phyloP scores from a whole-genome alignment of 2,797 vertebrate genomes.

The Lerista edwardsae region DNA sequence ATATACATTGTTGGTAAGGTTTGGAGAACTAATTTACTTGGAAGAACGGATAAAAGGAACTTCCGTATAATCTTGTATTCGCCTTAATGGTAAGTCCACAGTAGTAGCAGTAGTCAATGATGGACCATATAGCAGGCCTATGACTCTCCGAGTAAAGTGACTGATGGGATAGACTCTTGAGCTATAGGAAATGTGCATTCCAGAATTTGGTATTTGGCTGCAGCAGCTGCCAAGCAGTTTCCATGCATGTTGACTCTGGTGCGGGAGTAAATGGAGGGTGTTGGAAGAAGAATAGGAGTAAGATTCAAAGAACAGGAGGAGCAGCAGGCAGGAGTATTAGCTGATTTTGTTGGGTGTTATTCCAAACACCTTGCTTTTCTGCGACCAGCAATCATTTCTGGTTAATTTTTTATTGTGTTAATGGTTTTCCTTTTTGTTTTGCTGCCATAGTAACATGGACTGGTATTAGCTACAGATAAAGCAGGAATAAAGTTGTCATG shows the following conservation, averaged over 20 bases:
- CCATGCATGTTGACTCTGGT: not conserved
- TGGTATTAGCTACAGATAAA: not conserved
- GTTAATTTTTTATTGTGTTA: not conserved
- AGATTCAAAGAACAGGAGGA: not conserved
- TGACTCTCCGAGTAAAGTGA: conserved; percentile 13
- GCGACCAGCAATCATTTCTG: not conserved
- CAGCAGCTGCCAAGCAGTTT: conserved; percentile 25
- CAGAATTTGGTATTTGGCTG: not conserved
- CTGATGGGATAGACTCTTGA: rapidly evolving
- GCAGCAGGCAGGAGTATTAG: not conserved
- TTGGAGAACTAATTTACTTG: no score
- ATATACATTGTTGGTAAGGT: not conserved
- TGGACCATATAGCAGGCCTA: not conserved
- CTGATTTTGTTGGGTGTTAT: not conserved
- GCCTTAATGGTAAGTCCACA: rapidly evolving
- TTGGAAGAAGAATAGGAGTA: rapidly evolving
- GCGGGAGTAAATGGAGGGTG: conserved; percentile 22
- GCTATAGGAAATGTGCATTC: not conserved
- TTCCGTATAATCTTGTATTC: not conserved
- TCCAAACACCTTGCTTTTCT: not conserved
- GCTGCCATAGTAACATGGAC: not conserved
- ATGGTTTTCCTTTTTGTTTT: not conserved
- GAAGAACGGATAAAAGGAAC: not conserved
- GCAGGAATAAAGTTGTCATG: not conserved
- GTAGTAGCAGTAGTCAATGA: not conserved